Base-by-base conservation (phyloP, 92 coral and sea anemone species). In the Anthopleura xanthogrammica region DNA sequence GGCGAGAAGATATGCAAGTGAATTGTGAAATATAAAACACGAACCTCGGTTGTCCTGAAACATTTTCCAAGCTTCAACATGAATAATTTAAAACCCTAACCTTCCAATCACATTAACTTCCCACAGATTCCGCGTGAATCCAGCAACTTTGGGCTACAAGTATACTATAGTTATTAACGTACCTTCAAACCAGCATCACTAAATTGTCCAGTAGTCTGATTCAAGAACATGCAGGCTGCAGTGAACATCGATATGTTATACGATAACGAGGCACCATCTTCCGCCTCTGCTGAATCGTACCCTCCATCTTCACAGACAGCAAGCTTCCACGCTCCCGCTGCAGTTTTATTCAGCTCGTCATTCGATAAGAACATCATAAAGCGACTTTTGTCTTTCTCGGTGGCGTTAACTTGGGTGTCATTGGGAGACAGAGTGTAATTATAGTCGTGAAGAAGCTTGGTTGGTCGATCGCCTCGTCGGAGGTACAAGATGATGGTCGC, bases 111-210 rank as follows among this genome's bases (percentile, higher is more conserved):
- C 17, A 13, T 16, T 12, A 16, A 19, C 10, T 3, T 20, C 36
- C 29, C 70, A 4, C 36, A 54, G 14, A 12, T 12, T 0, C 14
- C 58, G 1, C 58, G 29, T 12, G 70, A 62, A 62, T 62, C 70
- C 70, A 39, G 36, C 70, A 62, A 62, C 29, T 20, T 7, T 62
- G 2, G 1, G 13, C 65, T 60, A 29, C 36, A 29, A 29, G 36
- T 0, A 29, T 29, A 1, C 36, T 29, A 29, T 29, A 29, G 36
- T 29, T 19, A 16, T 40, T n/a, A 42, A 50, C 82, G 57, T 89
- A 95, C 98, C 92, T 86, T 90, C 54, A 91, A 76, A n/a, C 98
- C 98, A 12, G 88, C 86, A 57, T 87, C 80, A n/a, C 84, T 82
- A 81, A 90, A 95, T 24, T 79, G 58, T 19, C 85, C 74, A 3